Conservation (phyloP, 1,140 invertebrate species). For the Drosophila jambulina region DNA sequence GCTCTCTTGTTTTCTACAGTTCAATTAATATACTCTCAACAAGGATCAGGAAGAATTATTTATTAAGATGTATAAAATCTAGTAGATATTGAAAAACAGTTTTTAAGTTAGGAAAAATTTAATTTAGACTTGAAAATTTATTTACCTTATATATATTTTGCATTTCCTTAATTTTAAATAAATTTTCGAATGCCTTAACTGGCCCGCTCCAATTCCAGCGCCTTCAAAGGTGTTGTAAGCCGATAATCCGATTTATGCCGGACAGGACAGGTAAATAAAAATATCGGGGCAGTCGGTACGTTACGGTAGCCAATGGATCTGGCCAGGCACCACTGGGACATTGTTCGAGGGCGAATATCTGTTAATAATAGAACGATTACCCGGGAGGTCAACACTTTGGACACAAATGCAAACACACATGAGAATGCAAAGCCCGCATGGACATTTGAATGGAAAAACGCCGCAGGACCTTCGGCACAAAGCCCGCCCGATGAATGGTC, state of each 20-base stretch:
- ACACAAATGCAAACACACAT: slow-evolving; percentile 31
- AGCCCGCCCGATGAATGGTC: slow-evolving; percentile 24
- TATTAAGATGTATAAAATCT: no score
- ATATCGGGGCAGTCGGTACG: slow-evolving; percentile 2
- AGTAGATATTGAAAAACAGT: neutral
- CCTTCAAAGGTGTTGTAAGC: slow-evolving; percentile 45
- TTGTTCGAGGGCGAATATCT: slow-evolving; percentile 65
- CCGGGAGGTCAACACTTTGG: slow-evolving; percentile 73
- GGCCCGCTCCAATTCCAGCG: slow-evolving; percentile 18
- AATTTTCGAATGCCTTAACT: slow-evolving; percentile 4
- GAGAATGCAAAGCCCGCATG: slow-evolving; percentile 42
- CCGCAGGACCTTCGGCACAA: slow-evolving; percentile 60
- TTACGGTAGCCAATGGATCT: slow-evolving; percentile 40
- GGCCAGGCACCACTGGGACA: slow-evolving; percentile 58
- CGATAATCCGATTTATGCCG: slow-evolving; percentile 53
- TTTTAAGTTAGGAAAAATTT: rapidly evolving
- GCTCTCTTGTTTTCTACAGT: no score
- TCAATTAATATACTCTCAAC: neutral
- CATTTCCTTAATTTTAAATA: neutral
- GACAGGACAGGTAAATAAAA: slow-evolving; percentile 69
- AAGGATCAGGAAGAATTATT: neutral
- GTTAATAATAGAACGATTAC: slow-evolving; percentile 82
- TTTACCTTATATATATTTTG: neutral
- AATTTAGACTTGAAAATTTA: neutral
- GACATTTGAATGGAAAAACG: slow-evolving; percentile 70